phyloP scores from a whole-genome alignment of 2,888 invertebrate species.

The Hirudinaria manillensis region DNA sequence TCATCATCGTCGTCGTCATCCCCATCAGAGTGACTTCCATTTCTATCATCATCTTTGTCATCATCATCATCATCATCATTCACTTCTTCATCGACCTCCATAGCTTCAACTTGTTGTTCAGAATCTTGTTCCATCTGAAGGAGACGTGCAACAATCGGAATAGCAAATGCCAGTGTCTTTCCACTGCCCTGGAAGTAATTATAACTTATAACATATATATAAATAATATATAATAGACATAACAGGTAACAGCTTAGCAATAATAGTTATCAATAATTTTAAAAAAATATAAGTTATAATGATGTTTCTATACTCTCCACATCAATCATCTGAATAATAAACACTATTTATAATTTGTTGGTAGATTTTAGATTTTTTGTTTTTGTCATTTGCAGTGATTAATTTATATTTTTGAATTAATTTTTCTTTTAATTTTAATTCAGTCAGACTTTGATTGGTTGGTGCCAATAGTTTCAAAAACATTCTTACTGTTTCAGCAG shows the following conservation, averaged over 20 bases:
- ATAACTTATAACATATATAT: background rate
- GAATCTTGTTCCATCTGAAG: slow-evolving; percentile 51
- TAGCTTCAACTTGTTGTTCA: slow-evolving; percentile 28
- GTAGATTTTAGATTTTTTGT: background rate
- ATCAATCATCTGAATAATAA: too few relatives aligned
- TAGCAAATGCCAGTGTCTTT: slow-evolving; percentile 93
- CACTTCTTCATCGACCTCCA: slow-evolving; percentile 19
- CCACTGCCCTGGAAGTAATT: slow-evolving; percentile 71
- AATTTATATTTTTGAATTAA: background rate
- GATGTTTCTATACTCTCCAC: too few relatives aligned
- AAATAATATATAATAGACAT: too few relatives aligned
- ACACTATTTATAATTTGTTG: too few relatives aligned
- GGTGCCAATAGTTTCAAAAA: background rate
- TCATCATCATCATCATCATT: slow-evolving; percentile 15
- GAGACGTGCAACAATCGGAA: slow-evolving; percentile 83
- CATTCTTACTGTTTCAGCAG: slow-evolving; percentile 76
- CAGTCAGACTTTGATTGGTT: background rate
- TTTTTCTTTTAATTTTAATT: background rate
- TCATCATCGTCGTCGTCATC: slow-evolving; percentile 16
- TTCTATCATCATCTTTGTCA: slow-evolving; percentile 13
- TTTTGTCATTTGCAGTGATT: background rate
- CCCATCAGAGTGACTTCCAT: background rate
- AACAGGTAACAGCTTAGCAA: too few relatives aligned
- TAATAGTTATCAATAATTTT: background rate
- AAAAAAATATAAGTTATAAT: background rate